phyloP scores from a whole-genome alignment of 2,888 invertebrate species.

The Nasonovia ribisnigri region DNA sequence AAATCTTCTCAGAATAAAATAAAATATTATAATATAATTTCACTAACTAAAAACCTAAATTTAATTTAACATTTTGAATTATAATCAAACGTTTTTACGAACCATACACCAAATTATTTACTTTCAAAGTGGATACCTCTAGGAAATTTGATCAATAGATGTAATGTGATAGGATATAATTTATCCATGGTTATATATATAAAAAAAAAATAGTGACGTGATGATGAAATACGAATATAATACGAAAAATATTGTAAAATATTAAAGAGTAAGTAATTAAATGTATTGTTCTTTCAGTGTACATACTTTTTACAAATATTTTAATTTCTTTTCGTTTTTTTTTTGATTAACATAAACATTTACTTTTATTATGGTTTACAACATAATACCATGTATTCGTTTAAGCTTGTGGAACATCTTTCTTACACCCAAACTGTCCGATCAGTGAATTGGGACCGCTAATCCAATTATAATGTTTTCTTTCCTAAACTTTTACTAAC shows the following conservation, averaged over 20 bases:
- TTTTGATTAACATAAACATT: background rate
- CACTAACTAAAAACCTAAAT: background rate
- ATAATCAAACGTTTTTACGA: background rate
- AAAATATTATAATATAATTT: background rate
- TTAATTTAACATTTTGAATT: background rate
- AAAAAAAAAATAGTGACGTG: background rate
- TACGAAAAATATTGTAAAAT: background rate
- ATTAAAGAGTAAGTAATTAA: background rate
- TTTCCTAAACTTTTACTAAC: slow-evolving; percentile 6
- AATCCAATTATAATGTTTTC: slow-evolving; percentile 30
- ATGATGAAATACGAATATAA: background rate
- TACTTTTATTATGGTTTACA: background rate
- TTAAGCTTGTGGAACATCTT: background rate
- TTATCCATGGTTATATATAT: background rate
- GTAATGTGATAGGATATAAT: background rate
- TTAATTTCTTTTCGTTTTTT: background rate
- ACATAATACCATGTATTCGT: background rate
- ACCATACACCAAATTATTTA: background rate
- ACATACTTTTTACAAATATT: background rate
- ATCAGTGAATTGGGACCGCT: background rate
- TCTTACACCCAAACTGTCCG: background rate
- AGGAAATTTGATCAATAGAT: background rate
- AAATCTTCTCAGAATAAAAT: background rate
- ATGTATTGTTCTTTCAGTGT: background rate
- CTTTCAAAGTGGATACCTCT: background rate